A percentile compares a stretch with the other conserved stretches of the same genome.
Evolutionary conservation across 53 echinoderm and acorn worm species (phyloP).

Genomic region (Stichopus horrens): DNA sequence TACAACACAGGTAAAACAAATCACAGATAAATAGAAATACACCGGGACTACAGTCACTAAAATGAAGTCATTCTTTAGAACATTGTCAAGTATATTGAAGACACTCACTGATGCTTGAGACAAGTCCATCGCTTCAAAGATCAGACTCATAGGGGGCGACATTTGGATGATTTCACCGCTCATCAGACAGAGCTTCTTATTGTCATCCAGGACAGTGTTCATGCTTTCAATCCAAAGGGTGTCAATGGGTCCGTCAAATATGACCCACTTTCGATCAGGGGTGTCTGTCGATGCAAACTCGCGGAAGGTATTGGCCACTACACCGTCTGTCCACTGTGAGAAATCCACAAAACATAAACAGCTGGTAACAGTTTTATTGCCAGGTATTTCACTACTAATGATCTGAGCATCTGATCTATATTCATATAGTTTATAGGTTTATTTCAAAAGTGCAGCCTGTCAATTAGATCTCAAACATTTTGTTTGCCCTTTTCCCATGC

Average conservation of each 20-base stretch:
- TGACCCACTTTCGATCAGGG: conserved; percentile 96
- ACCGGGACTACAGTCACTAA: no score
- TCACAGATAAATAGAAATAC: no score
- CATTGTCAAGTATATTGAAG: no score
- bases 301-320: conserved; percentile 98
- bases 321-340: conserved; percentile 98
- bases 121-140: conserved; percentile 98
- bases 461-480: no score
- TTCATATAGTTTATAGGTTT: no score
- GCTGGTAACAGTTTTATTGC: neutral
- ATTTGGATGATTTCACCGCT: conserved; percentile 99
- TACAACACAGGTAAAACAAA: no score
- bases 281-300: conserved; percentile 99
- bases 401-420: no score
- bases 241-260: conserved; percentile 98
- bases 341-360: neutral
- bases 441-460: no score
- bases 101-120: conserved; percentile 94
- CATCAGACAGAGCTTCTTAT: conserved; percentile 99
- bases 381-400: no score
- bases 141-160: conserved; percentile 97
- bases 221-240: conserved; percentile 99
- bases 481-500: no score
- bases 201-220: conserved; percentile 99
- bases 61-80: no score